Evolutionary conservation across 2,113 vertebrate species (phyloP).

Genomic region (Nanger granti): DNA sequence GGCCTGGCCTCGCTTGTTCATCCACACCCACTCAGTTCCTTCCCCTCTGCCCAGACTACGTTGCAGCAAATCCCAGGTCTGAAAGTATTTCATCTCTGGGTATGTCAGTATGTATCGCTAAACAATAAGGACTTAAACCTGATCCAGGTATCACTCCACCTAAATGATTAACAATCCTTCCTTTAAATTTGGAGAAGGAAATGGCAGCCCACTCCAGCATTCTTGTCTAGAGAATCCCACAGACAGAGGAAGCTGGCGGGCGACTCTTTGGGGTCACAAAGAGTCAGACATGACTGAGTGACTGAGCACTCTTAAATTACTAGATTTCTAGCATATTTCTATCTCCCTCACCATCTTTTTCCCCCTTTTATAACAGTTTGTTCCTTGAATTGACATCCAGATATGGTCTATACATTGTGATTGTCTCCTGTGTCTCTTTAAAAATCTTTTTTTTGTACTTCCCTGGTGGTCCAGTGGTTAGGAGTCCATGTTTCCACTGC

Average conservation of each 20-base stretch:
- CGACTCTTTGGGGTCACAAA: background rate
- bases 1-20: accelerated
- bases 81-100: background rate
- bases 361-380: background rate
- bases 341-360: background rate
- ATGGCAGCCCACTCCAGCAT: background rate
- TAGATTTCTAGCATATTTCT: background rate
- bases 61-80: background rate
- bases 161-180: background rate
- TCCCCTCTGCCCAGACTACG: background rate
- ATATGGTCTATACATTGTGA: background rate
- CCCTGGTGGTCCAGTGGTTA: background rate
- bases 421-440: background rate
- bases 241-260: background rate
- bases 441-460: background rate
- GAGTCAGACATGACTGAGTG: background rate
- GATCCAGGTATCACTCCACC: too few species aligned
- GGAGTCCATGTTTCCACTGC: background rate
- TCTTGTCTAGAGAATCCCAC: background rate
- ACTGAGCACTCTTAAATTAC: background rate
- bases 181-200: background rate
- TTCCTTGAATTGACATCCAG: background rate
- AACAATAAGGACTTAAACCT: background rate
- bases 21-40: background rate
- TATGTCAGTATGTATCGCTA: background rate